These are phyloP conservation scores for Chiloscyllium punctatum DNA, from an alignment of 2,797 vertebrate species.

Conservation along the genomic window DNA sequence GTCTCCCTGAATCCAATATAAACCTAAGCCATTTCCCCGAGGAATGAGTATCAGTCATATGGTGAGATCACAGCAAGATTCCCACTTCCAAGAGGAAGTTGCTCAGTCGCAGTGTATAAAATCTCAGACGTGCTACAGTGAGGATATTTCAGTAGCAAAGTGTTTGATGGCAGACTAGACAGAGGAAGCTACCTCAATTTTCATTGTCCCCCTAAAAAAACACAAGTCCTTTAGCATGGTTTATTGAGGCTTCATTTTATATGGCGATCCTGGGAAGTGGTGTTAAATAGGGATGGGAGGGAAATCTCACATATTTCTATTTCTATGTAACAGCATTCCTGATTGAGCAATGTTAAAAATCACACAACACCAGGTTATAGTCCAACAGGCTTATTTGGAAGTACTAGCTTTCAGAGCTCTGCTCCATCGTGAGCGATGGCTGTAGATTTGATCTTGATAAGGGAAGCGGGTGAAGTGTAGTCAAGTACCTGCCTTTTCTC, in stretches of 20 bases:
- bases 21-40: background rate
- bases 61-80: background rate
- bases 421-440: too few relatives aligned
- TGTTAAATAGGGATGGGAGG: background rate
- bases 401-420: too few relatives aligned
- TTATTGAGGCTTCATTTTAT: background rate
- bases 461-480: background rate
- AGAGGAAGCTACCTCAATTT: background rate
- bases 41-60: background rate
- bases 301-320: background rate
- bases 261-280: background rate
- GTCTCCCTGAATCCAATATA: background rate
- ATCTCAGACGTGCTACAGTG: background rate
- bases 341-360: background rate
- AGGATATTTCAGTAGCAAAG: background rate
- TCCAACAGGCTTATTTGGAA: too few relatives aligned
- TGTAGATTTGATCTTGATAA: background rate
- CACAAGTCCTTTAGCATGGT: background rate
- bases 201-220: background rate
- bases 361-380: too few relatives aligned
- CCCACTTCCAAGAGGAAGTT: background rate
- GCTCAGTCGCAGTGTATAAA: background rate
- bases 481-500: background rate
- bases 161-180: background rate
- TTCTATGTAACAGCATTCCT: background rate